Conservation (phyloP, 2,888 invertebrate genomes). For the Meiosimyza platycephala region DNA sequence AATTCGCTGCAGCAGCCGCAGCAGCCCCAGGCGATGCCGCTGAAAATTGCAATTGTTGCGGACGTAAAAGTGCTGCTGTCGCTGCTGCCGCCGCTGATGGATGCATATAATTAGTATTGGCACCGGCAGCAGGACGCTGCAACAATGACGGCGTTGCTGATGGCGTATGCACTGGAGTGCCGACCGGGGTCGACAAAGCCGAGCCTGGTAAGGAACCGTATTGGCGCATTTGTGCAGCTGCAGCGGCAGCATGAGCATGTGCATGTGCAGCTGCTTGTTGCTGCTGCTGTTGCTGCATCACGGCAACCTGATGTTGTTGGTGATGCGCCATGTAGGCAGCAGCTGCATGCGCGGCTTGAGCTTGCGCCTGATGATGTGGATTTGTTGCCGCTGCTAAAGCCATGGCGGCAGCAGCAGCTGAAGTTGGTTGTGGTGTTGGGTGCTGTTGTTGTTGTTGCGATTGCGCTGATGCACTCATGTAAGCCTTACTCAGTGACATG, state of each 20-base stretch:
- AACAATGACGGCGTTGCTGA: conserved; percentile 43
- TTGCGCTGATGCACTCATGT: conserved; percentile 42
- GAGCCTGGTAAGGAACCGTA: conserved; percentile 49
- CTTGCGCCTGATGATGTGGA: conserved; percentile 41
- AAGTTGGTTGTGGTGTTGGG: conserved; percentile 46
- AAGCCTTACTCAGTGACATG: conserved; percentile 74
- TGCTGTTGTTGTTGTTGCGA: conserved; percentile 47
- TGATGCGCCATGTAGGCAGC: conserved; percentile 46
- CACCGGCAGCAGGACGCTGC: conserved; percentile 44
- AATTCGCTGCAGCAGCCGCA: conserved; percentile 50
- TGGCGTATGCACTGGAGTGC: conserved; percentile 51
- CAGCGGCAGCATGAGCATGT: conserved; percentile 52
- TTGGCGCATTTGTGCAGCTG: conserved; percentile 46
- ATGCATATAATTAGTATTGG: conserved; percentile 48
- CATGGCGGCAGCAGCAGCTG: conserved; percentile 42
- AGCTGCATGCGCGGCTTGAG: conserved; percentile 41
- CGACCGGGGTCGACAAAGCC: conserved; percentile 53
- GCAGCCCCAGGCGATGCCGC: conserved; percentile 38
- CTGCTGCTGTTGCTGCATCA: conserved; percentile 44
- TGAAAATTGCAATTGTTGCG: conserved; percentile 46
- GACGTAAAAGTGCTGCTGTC: conserved; percentile 44
- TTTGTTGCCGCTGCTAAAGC: conserved; percentile 35
- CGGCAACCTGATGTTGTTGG: conserved; percentile 45
- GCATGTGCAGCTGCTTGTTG: conserved; percentile 53
- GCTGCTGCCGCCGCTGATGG: conserved; percentile 43